Percentiles rank a stretch among this genome's conserved stretches.
Evolutionary conservation across 2,888 invertebrate genomes (phyloP).

Genomic region (Uloborus plumipes): DNA sequence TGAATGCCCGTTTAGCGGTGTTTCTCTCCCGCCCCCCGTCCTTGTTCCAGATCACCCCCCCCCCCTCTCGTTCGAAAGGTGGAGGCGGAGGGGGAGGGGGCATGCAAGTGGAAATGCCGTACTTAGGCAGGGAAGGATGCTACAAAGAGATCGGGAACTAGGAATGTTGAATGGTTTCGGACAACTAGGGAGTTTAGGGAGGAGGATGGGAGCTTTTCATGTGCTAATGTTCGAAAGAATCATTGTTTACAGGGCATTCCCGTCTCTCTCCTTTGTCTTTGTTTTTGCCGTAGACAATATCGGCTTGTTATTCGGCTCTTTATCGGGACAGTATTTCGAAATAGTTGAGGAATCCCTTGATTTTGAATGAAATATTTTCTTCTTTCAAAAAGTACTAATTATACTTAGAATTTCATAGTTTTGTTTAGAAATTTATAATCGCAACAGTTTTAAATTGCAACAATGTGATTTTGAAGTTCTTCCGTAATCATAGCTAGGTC

Average conservation of each 20-base stretch:
- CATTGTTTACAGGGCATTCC: slow-evolving; percentile 43
- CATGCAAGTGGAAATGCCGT: no score
- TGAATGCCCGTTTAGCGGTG: slow-evolving; percentile 56
- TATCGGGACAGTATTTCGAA: no score
- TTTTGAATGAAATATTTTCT: no score
- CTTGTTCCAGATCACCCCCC: slow-evolving; percentile 8
- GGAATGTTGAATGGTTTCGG: slow-evolving; percentile 48
- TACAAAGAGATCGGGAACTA: slow-evolving; percentile 36
- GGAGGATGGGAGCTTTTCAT: slow-evolving; percentile 50
- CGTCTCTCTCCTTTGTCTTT: slow-evolving; percentile 24
- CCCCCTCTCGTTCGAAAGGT: slow-evolving; percentile 8
- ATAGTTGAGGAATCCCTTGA: no score
- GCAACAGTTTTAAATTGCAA: no score
- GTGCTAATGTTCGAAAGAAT: slow-evolving; percentile 48
- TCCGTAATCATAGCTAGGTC: no score
- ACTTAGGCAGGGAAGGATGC: slow-evolving; percentile 8
- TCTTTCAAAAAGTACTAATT: no score
- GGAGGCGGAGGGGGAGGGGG: slow-evolving; percentile 1
- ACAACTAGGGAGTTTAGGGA: slow-evolving; percentile 15
- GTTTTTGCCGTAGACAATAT: slow-evolving; percentile 7
- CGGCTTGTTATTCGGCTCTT: no score
- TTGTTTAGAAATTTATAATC: no score
- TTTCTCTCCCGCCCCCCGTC: slow-evolving; percentile 17
- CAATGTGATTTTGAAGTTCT: no score
- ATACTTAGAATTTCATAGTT: no score